phyloP scores from a whole-genome alignment of 1,140 invertebrate species.

The Drosophila eugracilis region DNA sequence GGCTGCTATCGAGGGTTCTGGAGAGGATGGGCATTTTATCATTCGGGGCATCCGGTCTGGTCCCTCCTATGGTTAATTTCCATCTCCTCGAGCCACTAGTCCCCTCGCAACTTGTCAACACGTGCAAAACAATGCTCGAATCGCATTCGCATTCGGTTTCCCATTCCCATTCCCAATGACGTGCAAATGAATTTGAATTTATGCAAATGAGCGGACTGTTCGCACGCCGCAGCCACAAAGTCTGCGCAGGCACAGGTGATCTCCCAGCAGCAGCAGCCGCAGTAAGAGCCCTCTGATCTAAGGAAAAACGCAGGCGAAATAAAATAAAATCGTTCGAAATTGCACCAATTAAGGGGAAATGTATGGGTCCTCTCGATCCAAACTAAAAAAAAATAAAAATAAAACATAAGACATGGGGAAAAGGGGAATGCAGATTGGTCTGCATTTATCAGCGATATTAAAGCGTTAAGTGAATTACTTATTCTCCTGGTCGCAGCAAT shows the following conservation, averaged over 20 bases:
- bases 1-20: conserved; percentile 5
- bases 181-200: conserved; percentile 58
- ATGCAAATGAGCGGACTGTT: conserved; percentile 70
- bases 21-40: conserved; percentile 52
- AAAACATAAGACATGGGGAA: not conserved
- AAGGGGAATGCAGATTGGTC: conserved; percentile 42
- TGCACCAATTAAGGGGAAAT: conserved; percentile 80
- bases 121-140: conserved; percentile 56
- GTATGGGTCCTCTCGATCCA: conserved; percentile 14
- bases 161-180: conserved; percentile 2
- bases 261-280: conserved; percentile 4
- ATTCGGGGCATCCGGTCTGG: conserved; percentile 47
- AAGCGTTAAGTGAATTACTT: conserved; percentile 84
- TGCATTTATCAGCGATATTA: conserved; percentile 84
- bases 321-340: conserved; percentile 81
- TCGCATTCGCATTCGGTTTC: conserved; percentile 11
- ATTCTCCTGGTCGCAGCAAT: conserved; percentile 68
- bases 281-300: not conserved
- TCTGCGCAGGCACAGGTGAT: conserved; percentile 63
- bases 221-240: conserved; percentile 77
- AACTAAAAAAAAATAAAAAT: not conserved
- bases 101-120: conserved; percentile 49
- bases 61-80: not conserved
- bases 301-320: conserved; percentile 57
- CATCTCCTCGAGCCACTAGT: not conserved